Percentiles rank a stretch among this genome's conserved stretches.
Evolutionary conservation across 2,113 vertebrate species (phyloP).

Genomic region (Dasypus novemcinctus): DNA sequence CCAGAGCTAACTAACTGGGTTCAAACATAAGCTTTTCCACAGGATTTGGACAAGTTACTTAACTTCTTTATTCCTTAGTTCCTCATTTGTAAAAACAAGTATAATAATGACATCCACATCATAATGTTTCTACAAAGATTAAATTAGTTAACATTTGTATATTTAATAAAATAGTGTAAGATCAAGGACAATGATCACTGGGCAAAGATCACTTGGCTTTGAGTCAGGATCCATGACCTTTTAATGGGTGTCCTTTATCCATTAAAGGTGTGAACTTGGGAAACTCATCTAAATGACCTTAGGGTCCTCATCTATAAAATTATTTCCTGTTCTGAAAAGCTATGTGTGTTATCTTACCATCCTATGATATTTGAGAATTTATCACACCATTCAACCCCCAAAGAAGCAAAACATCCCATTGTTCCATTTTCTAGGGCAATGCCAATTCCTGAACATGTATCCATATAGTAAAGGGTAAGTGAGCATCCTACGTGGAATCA

Average conservation of each 20-base stretch:
- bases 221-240: neutral
- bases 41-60: neutral
- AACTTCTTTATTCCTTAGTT: neutral
- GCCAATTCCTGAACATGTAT: neutral
- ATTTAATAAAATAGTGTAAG: neutral
- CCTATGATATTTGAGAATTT: neutral
- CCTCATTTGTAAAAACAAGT: neutral
- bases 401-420: neutral
- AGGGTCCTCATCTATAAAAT: neutral
- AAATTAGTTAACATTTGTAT: neutral
- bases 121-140: neutral
- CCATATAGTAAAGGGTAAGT: accelerated
- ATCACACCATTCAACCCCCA: neutral
- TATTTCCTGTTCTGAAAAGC: neutral
- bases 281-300: neutral
- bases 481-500: accelerated
- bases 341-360: neutral
- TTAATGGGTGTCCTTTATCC: neutral
- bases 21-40: neutral
- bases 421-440: neutral
- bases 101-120: neutral
- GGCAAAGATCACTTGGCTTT: neutral
- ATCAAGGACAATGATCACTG: neutral
- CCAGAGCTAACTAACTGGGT: neutral
- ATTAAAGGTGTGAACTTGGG: neutral